These are phyloP conservation scores for Heterodera schachtii DNA, from an alignment of 1,140 invertebrate genomes.

Conservation along the genomic window DNA sequence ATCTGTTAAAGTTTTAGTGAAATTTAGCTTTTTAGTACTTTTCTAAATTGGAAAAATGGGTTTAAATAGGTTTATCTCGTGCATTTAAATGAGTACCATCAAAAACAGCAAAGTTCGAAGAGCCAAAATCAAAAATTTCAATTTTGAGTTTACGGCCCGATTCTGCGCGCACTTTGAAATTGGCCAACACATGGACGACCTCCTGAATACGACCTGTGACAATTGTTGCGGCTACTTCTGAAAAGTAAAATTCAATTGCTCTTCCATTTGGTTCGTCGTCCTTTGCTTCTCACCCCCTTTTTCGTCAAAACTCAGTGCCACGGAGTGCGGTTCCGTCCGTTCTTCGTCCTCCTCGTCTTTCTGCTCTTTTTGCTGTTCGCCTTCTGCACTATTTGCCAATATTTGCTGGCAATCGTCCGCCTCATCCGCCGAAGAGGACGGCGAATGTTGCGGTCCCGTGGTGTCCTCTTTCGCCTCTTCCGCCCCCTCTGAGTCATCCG, in stretches of 20 bases:
- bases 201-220: slow-evolving; percentile 88
- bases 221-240: not conserved
- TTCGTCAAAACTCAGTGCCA: slow-evolving; percentile 31
- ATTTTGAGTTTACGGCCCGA: slow-evolving; percentile 69
- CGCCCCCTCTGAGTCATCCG: not conserved
- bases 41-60: no score
- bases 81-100: not conserved
- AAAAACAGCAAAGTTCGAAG: not conserved
- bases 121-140: not conserved
- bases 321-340: not conserved
- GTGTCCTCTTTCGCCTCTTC: not conserved
- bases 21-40: no score
- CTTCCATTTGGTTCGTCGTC: no score
- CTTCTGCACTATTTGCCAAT: no score
- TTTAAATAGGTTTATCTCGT: no score
- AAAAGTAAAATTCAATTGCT: not conserved
- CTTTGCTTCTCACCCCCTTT: slow-evolving; percentile 3
- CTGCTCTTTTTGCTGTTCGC: no score
- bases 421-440: not conserved
- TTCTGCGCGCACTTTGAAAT: slow-evolving; percentile 83
- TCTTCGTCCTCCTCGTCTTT: not conserved
- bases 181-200: slow-evolving; percentile 75
- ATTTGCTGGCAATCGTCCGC: not conserved
- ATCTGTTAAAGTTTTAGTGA: not conserved
- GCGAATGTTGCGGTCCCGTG: not conserved